phyloP scores from a whole-genome alignment of 2,113 vertebrate species.

The Pterocles burchelli region DNA sequence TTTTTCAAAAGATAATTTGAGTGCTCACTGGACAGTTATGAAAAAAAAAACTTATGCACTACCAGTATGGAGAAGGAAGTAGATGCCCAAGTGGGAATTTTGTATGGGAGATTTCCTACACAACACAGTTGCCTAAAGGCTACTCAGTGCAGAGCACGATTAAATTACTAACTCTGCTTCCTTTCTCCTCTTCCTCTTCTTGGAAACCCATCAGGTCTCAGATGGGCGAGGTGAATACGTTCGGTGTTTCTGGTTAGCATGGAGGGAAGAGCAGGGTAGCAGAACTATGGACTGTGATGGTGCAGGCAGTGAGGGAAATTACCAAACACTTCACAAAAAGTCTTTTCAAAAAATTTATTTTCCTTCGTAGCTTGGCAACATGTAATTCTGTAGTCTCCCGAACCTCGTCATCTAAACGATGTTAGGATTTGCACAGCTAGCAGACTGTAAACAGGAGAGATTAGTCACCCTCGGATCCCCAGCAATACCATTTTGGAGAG shows the following conservation, averaged over 20 bases:
- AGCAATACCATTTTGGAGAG: constrained; percentile 25
- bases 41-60: background rate
- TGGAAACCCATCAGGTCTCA: background rate
- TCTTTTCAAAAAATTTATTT: background rate
- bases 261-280: background rate
- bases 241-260: background rate
- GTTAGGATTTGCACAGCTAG: constrained; percentile 51
- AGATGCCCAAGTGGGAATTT: background rate
- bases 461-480: constrained; percentile 46
- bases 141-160: background rate
- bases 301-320: background rate
- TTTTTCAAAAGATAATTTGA: background rate
- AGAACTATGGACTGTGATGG: background rate
- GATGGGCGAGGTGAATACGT: background rate
- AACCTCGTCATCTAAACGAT: constrained; percentile 50
- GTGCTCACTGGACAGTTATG: background rate
- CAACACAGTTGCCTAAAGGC: background rate
- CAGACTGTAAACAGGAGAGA: constrained; percentile 56
- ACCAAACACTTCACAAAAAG: background rate
- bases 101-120: background rate
- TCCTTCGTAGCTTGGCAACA: constrained; percentile 41
- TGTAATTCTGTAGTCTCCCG: constrained; percentile 29
- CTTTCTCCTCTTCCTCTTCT: background rate
- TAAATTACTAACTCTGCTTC: background rate
- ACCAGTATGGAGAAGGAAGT: background rate